Base-by-base conservation (phyloP, 2,797 vertebrate genomes). In the Microctenopoma lineatum region DNA sequence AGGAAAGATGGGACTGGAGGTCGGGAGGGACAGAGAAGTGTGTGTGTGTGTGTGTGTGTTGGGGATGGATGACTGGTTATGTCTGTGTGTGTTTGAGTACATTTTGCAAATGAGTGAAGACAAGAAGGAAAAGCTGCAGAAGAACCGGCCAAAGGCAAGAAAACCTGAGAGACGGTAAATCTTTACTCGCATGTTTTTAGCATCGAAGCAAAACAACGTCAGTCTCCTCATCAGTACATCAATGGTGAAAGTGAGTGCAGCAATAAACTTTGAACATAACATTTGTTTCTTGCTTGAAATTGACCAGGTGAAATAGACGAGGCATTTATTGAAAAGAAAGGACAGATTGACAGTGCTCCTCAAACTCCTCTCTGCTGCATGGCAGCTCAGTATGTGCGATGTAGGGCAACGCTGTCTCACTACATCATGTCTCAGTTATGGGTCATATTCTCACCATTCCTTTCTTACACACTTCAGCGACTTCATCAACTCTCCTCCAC, bases 371-470 rank as follows among this genome's bases (percentile, higher is more conserved):
- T 57, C 67, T 69, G 67, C 70, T 71, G 8, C 54, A 32, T 73
- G 63, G 77, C 72, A 52, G 46, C 44, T 69, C 51, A 11, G 65
- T 45, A 60, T 68, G 70, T 78, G 71, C 59, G 78, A 76, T 71
- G 76, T 74, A 44, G 77, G 59, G 66, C 84, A 79, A 47, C 15
- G 38, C 79, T 82, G 83, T 83, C 81, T 84, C 2, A 15, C 77
- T 79, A 66, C 79, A 83, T 80, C 54, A 62, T 82, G 73, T 83
- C 81, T 85, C 79, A 75, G 86, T 75, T 76, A 70, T 78, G 81
- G 83, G 62, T 87, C 86, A 85, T 67, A 87, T 88, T 90, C 81
- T 87, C 86, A 77, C 81, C 78, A 70, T 77, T 84, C 60, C 79
- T 87, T 75, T 58, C 65, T 18, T 72, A 38, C 83, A 87, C 57